Percentiles rank a stretch among this genome's conserved stretches.
Conservation (phyloP, 2,888 invertebrate genomes). For the Smittia sp. region DNA sequence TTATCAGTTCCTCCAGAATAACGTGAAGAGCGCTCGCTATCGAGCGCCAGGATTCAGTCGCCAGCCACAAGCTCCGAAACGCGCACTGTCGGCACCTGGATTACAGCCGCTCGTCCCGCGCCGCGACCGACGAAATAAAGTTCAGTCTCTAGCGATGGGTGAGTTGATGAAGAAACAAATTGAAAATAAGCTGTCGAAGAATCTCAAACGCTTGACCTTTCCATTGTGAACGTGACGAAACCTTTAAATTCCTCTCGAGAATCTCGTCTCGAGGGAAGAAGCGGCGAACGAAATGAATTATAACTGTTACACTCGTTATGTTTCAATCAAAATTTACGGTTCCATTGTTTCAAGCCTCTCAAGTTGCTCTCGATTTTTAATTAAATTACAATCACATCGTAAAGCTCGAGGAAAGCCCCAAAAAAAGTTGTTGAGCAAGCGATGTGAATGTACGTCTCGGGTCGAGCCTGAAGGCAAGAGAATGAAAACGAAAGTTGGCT, state of each 20-base stretch:
- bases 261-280: background rate
- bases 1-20: conserved; percentile 59
- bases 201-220: too few relatives aligned
- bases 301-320: background rate
- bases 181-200: background rate
- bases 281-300: background rate
- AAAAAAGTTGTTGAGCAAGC: background rate
- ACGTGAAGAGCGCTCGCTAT: conserved; percentile 83
- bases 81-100: conserved; percentile 73
- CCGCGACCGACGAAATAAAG: conserved; percentile 57
- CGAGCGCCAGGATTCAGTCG: conserved; percentile 78
- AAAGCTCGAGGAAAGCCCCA: background rate
- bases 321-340: background rate
- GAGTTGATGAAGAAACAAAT: conserved; percentile 45
- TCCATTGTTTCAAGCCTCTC: background rate
- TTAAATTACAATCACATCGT: background rate
- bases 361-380: background rate
- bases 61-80: conserved; percentile 59
- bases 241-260: background rate
- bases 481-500: conserved; percentile 7
- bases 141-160: conserved; percentile 60
- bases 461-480: background rate
- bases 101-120: conserved; percentile 62
- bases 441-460: background rate
- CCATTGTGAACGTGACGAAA: too few relatives aligned